phyloP scores from a whole-genome alignment of 1,140 invertebrate species.

The Musca vetustissima region DNA sequence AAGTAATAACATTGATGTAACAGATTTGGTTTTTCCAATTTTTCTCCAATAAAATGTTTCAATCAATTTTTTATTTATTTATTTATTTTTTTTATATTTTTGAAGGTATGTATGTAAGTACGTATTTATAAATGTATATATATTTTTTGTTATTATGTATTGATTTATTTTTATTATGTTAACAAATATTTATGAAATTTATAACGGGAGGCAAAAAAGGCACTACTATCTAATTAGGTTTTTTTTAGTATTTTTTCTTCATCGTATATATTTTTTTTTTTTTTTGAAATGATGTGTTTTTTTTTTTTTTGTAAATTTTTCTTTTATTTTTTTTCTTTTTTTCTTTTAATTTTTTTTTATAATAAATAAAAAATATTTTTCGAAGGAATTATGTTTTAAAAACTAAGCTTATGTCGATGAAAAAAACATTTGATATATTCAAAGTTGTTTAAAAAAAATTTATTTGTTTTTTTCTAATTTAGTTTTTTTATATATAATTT shows the following conservation, averaged over 20 bases:
- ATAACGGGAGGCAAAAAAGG: conserved; percentile 18
- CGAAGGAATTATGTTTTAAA: not conserved
- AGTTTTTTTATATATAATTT: no score
- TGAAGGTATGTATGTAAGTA: not conserved
- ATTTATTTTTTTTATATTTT: not conserved
- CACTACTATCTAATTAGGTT: conserved; percentile 22
- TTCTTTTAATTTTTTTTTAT: conserved; percentile 12
- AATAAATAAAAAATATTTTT: not conserved
- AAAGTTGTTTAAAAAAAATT: conserved; percentile 1
- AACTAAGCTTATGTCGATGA: conserved; percentile 22
- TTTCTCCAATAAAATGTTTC: not conserved
- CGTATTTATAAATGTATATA: not conserved
- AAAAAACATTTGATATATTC: conserved; percentile 5
- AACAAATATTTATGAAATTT: conserved; percentile 9
- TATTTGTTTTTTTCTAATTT: not conserved
- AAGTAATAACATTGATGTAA: not conserved
- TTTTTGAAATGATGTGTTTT: no score
- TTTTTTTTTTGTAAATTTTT: no score
- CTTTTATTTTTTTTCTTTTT: not conserved
- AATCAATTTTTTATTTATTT: not conserved
- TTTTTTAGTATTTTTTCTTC: not conserved
- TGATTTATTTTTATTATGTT: not conserved
- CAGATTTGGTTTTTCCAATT: not conserved
- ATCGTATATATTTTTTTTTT: no score
- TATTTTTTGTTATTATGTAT: conserved; percentile 3